phyloP scores from a whole-genome alignment of 2,797 vertebrate genomes.

The Prionace glauca region DNA sequence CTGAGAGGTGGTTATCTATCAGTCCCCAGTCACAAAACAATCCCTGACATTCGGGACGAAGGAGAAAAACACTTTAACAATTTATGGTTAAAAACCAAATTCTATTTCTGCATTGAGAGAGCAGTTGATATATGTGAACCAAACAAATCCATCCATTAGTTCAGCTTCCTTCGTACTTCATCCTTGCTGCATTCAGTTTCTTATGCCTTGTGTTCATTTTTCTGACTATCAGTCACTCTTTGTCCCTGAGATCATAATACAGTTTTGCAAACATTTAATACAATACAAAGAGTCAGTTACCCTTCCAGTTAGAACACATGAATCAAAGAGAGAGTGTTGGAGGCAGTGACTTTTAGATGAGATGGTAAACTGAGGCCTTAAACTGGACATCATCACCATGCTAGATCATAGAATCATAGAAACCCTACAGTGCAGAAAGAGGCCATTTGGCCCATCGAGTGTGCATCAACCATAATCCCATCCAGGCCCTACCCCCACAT shows the following conservation, averaged over 20 bases:
- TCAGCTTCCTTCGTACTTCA: neutral
- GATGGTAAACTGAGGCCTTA: no score
- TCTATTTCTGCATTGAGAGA: neutral
- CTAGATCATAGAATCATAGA: no score
- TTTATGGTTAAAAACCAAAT: neutral
- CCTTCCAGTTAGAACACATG: no score
- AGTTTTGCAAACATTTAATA: no score
- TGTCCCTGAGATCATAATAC: no score
- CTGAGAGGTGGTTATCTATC: neutral
- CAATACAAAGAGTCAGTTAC: no score
- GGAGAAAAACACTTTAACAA: neutral
- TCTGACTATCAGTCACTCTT: neutral
- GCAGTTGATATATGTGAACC: neutral
- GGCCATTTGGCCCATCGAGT: no score
- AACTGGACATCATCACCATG: no score
- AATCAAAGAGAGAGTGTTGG: neutral
- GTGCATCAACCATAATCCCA: no score
- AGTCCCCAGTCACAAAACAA: neutral
- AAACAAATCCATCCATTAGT: neutral
- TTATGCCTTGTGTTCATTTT: neutral
- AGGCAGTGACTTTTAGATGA: no score
- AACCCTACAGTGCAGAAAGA: no score
- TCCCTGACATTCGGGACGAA: neutral
- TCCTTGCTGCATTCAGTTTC: neutral
- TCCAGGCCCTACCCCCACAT: no score